Conservation (phyloP, 2,113 vertebrate species). For the Erinaceus europaeus region DNA sequence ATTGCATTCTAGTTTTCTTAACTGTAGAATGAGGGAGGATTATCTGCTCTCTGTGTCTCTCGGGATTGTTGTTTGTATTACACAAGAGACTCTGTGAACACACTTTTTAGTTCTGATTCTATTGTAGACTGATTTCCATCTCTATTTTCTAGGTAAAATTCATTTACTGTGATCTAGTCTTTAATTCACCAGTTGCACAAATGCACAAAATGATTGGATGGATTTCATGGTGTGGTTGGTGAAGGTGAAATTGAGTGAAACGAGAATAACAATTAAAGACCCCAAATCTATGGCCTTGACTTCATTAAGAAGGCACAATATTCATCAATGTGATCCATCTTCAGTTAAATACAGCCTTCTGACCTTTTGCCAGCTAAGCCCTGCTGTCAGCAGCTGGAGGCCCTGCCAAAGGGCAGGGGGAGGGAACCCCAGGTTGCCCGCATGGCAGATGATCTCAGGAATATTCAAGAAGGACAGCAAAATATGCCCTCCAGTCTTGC, state of each 20-base stretch:
- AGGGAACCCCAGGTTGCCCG: background rate
- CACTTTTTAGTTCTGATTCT: background rate
- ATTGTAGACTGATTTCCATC: background rate
- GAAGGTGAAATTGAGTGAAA: conserved; percentile 46
- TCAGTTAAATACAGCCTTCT: conserved; percentile 20
- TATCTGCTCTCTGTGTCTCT: fast-evolving
- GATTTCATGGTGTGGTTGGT: background rate
- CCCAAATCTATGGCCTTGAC: background rate
- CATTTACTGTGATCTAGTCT: background rate
- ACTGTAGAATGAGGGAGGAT: background rate
- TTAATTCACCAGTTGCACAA: conserved; percentile 17
- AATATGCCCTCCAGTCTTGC: background rate
- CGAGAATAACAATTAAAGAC: background rate
- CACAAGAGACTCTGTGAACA: fast-evolving
- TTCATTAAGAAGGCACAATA: background rate
- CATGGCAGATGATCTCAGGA: background rate
- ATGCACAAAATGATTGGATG: background rate
- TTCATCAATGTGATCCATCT: conserved; percentile 22
- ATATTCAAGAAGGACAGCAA: background rate
- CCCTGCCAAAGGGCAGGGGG: background rate
- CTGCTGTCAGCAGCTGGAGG: conserved; percentile 17
- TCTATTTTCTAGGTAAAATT: background rate
- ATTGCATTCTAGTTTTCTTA: background rate
- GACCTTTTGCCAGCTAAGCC: conserved; percentile 49
- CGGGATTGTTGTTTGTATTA: background rate